Percentiles rank a stretch among this genome's conserved stretches.
phyloP scores from a whole-genome alignment of 2,113 vertebrate species.

The Chloropsis cyanopogon region DNA sequence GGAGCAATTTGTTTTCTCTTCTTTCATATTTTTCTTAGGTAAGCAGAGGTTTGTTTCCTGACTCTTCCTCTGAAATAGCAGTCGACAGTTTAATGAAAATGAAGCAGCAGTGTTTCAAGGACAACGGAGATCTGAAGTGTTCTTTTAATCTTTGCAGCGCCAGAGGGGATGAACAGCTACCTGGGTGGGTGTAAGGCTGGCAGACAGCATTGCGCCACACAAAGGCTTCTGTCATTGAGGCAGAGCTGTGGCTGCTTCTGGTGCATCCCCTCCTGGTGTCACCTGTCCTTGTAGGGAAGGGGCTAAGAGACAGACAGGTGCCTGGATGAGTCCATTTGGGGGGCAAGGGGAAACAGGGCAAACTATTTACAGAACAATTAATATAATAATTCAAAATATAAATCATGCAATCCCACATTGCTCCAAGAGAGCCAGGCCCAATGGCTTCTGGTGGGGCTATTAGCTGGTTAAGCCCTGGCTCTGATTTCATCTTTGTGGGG shows the following conservation, averaged over 20 bases:
- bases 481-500: neutral
- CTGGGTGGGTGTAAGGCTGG: neutral
- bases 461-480: neutral
- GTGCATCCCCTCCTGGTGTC: neutral
- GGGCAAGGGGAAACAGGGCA: too few relatives aligned
- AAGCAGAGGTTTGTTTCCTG: neutral
- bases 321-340: too few relatives aligned
- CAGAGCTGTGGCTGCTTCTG: neutral
- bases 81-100: neutral
- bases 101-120: neutral
- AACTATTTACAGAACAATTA: too few relatives aligned
- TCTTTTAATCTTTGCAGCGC: neutral
- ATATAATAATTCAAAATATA: too few relatives aligned
- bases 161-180: neutral
- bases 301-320: too few relatives aligned
- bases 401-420: too few relatives aligned
- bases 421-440: neutral
- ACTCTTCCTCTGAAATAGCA: neutral
- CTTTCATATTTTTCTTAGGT: neutral
- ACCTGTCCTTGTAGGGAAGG: too few relatives aligned
- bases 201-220: accelerated
- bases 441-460: neutral
- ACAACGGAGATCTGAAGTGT: neutral
- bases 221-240: neutral
- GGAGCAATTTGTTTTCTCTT: neutral